These are phyloP conservation scores for Hippopotamus amphibius DNA, from an alignment of 2,113 vertebrate genomes.

Conservation along the genomic window DNA sequence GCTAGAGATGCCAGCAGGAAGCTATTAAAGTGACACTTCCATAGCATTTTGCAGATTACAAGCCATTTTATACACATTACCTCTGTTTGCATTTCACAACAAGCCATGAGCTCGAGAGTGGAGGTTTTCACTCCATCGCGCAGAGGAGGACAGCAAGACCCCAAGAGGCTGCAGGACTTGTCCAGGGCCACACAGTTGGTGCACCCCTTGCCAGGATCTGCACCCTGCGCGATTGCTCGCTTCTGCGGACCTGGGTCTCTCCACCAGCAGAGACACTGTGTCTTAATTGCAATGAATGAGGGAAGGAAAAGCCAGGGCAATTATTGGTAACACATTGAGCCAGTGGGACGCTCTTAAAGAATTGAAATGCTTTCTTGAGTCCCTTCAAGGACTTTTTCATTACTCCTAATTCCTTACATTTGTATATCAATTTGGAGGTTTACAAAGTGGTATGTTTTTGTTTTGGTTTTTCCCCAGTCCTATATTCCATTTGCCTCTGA, in stretches of 20 bases:
- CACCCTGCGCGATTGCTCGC: background rate
- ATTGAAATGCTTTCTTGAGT: constrained; percentile 53
- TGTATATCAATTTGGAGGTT: constrained; percentile 44
- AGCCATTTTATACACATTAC: constrained; percentile 29
- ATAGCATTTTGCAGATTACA: constrained; percentile 4
- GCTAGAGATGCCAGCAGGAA: constrained; percentile 10
- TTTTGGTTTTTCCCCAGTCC: background rate
- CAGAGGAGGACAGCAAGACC: background rate
- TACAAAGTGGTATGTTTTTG: background rate
- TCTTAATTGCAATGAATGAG: constrained; percentile 64
- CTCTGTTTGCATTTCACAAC: background rate
- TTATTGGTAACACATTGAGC: constrained; percentile 70
- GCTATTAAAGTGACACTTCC: background rate
- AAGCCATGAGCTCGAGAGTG: background rate
- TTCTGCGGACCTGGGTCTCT: background rate
- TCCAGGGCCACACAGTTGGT: background rate
- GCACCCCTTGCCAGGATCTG: rapidly evolving
- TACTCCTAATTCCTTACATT: constrained; percentile 50
- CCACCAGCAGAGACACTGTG: constrained; percentile 1
- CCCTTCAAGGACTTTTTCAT: constrained; percentile 67
- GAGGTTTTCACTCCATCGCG: background rate
- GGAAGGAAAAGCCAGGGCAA: constrained; percentile 58
- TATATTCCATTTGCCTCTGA: background rate
- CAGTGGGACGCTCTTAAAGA: constrained; percentile 65
- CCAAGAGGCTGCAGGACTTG: rapidly evolving